A percentile compares a stretch with the other conserved stretches of the same genome.
Conservation (phyloP, 1,140 invertebrate species). For the Parasteatoda tepidariorum region DNA sequence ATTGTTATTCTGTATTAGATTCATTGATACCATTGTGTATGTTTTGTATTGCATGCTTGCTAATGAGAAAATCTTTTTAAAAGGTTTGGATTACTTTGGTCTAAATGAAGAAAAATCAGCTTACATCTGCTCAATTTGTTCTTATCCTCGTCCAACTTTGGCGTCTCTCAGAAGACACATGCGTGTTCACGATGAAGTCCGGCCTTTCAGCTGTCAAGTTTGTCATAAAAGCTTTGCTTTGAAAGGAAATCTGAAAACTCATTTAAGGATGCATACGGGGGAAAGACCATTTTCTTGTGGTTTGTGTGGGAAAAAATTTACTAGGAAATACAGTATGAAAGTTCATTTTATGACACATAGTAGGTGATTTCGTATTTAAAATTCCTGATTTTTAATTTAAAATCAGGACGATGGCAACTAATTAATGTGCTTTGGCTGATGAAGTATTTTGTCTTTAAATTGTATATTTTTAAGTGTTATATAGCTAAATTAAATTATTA, state of each 20-base stretch:
- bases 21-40: too few species aligned
- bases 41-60: too few species aligned
- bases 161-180: slow-evolving; percentile 15
- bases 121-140: slow-evolving; percentile 24
- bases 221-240: slow-evolving; percentile 81
- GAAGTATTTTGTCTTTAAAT: too few species aligned
- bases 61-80: too few species aligned
- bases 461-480: too few species aligned
- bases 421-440: too few species aligned
- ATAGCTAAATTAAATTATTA: too few species aligned
- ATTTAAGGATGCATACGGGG: slow-evolving; percentile 86
- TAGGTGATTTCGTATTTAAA: neutral
- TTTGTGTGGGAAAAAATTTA: slow-evolving; percentile 75
- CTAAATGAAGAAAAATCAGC: neutral
- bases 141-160: slow-evolving; percentile 9
- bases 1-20: too few species aligned
- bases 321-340: slow-evolving; percentile 46
- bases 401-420: too few species aligned
- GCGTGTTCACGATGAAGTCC: neutral
- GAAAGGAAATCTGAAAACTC: slow-evolving; percentile 81
- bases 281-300: slow-evolving; percentile 84
- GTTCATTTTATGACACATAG: slow-evolving; percentile 36
- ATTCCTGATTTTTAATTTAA: too few species aligned
- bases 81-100: neutral
- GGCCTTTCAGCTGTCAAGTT: slow-evolving; percentile 66